A percentile compares a stretch with the other conserved stretches of the same genome.
These are phyloP conservation scores for Drosophila ogumai DNA, from an alignment of 1,140 invertebrate species.

Conservation along the genomic window DNA sequence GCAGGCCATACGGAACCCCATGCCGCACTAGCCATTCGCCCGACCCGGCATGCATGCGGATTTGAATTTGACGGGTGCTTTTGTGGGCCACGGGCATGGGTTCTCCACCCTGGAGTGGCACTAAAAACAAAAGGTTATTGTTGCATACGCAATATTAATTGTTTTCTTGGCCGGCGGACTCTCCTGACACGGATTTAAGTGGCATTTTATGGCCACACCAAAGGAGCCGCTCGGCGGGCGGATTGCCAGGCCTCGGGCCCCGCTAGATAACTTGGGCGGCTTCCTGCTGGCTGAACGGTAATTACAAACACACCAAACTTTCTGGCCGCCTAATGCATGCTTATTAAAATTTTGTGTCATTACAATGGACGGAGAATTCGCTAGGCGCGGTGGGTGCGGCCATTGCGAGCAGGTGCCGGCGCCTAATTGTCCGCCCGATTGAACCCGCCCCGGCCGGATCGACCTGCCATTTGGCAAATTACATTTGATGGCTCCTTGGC, in stretches of 20 bases:
- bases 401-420: constrained; percentile 60
- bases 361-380: constrained; percentile 57
- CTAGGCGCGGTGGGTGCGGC: constrained; percentile 8
- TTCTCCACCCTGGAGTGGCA: constrained; percentile 23
- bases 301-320: constrained; percentile 54
- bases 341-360: constrained; percentile 76
- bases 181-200: constrained; percentile 59
- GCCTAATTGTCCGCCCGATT: constrained; percentile 46
- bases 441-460: neutral
- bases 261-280: constrained; percentile 50
- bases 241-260: constrained; percentile 32
- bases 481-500: constrained; percentile 62
- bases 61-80: constrained; percentile 41
- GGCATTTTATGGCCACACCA: constrained; percentile 63
- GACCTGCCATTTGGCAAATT: constrained; percentile 43
- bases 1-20: constrained; percentile 57
- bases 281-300: constrained; percentile 44
- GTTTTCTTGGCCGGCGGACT: constrained; percentile 60
- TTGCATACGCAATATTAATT: constrained; percentile 79
- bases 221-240: constrained; percentile 15
- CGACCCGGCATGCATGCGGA: constrained; percentile 44
- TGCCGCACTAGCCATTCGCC: neutral
- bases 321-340: constrained; percentile 58
- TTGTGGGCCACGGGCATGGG: neutral
- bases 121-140: constrained; percentile 77